These are phyloP conservation scores for Villa cingulata DNA, from an alignment of 2,888 invertebrate species.

Conservation along the genomic window DNA sequence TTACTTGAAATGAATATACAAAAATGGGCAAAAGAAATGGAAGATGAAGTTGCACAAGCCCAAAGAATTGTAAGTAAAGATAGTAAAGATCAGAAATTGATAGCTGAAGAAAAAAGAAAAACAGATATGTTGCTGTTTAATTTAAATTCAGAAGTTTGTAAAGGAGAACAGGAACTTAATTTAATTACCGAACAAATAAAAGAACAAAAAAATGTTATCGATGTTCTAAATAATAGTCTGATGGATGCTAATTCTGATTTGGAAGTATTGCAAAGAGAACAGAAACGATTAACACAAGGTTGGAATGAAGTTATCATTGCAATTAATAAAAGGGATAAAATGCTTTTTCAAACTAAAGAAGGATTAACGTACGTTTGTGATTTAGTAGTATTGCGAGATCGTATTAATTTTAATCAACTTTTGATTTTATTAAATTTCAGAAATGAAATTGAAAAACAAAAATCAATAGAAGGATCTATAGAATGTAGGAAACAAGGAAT, in stretches of 20 bases:
- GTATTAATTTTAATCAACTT: background rate
- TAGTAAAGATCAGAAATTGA: slow-evolving; percentile 29
- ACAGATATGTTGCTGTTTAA: slow-evolving; percentile 53
- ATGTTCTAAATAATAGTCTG: slow-evolving; percentile 43
- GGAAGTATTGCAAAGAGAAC: slow-evolving; percentile 55
- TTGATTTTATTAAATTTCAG: slow-evolving; percentile 29
- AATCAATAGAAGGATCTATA: slow-evolving; percentile 43
- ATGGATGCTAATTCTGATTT: slow-evolving; percentile 59
- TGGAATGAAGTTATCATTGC: slow-evolving; percentile 64
- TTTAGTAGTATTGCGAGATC: background rate
- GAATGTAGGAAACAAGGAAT: slow-evolving; percentile 53
- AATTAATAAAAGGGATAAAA: slow-evolving; percentile 53
- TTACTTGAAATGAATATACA: slow-evolving; percentile 27
- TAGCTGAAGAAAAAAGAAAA: slow-evolving; percentile 31
- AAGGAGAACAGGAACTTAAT: slow-evolving; percentile 50
- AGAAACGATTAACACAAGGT: slow-evolving; percentile 51
- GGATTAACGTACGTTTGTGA: slow-evolving; percentile 42
- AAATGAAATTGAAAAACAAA: slow-evolving; percentile 43
- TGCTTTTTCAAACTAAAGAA: slow-evolving; percentile 45
- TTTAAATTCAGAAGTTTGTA: slow-evolving; percentile 55
- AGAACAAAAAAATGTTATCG: slow-evolving; percentile 50
- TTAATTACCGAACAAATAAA: slow-evolving; percentile 49
- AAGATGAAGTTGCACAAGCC: slow-evolving; percentile 29
- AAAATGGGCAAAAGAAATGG: slow-evolving; percentile 31
- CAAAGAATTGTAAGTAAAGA: slow-evolving; percentile 33